phyloP scores from a whole-genome alignment of 2,113 vertebrate genomes.

The Pelvicachromis taeniatus region DNA sequence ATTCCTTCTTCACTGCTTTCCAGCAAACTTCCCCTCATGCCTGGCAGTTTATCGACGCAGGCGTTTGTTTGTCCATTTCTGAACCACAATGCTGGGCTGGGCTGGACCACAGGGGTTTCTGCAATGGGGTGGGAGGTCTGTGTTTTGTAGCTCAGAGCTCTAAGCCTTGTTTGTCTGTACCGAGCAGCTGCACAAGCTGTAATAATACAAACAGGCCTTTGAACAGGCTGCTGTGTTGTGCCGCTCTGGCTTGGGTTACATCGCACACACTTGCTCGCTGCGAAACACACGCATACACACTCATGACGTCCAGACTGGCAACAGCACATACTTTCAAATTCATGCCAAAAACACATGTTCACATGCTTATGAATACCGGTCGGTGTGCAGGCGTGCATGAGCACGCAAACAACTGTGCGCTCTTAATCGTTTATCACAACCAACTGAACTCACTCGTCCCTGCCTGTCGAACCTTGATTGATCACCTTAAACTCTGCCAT shows the following conservation, averaged over 20 bases:
- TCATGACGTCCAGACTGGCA: slow-evolving; percentile 2
- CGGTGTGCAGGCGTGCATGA: background rate
- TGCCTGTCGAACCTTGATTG: slow-evolving; percentile 34
- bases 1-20: slow-evolving; percentile 6
- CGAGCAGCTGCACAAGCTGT: slow-evolving; percentile 78
- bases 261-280: slow-evolving; percentile 41
- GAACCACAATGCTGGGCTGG: slow-evolving; percentile 42
- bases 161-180: slow-evolving; percentile 76
- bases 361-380: background rate
- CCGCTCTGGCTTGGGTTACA: slow-evolving; percentile 65
- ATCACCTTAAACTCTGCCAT: slow-evolving; percentile 30
- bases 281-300: slow-evolving; percentile 12
- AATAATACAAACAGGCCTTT: slow-evolving; percentile 79
- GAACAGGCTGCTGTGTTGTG: slow-evolving; percentile 74
- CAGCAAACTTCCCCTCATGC: slow-evolving; percentile 17
- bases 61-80: slow-evolving; percentile 59
- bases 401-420: background rate
- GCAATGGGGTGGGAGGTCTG: slow-evolving; percentile 60
- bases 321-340: slow-evolving; percentile 1
- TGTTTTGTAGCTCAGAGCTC: slow-evolving; percentile 65
- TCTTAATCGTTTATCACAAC: background rate
- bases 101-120: slow-evolving; percentile 54
- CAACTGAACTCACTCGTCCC: slow-evolving; percentile 18
- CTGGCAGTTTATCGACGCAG: slow-evolving; percentile 53
- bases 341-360: slow-evolving; percentile 1